Evolutionary conservation across 2,113 vertebrate genomes (phyloP), one percentile per base, ranked within the genome.

Genomic region (Mesembrinibis cayennensis): DNA sequence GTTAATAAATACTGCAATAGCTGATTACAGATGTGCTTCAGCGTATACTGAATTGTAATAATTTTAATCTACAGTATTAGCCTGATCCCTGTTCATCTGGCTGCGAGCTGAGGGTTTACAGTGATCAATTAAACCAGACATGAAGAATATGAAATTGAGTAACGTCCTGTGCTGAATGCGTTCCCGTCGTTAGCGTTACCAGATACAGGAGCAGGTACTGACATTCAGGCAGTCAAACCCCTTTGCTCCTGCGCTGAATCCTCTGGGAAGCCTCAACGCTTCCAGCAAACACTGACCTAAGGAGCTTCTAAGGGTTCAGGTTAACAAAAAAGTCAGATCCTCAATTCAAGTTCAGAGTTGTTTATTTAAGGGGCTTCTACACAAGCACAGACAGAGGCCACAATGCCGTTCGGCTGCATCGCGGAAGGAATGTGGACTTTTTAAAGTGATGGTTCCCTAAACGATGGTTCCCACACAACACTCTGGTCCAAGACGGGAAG

Each of bases 341-440:
- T 65, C 79, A 77, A 79, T 63, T 90, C 82, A 63, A 7, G 7
- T 85, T 93, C 66, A 93, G 90, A 93, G 13, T 71, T 94, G 69
- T 98, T 98, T 98, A 97, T 98, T 98, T 98, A 91, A 97, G 90
- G 95, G 96, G 96, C 95, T 94, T 86, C 80, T 84, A 67, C 82
- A 42, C 36, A 91, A 70, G 53, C 20, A 87, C 66, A 96, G 47
- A 84, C 34, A 2, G 81, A 96, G 49, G 40, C 71, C 22, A 59
- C 50, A 67, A 17, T 2, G 29, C 47, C 82, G 44, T 93, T 95
- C 87, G 73, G 83, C 83, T 52, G 82, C 71, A 82, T 8, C 0
- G 0, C 29, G 65, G 66, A 92, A 89, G 95, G 95, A 97, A 97
- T 77, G 56, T 10, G 36, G 53, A 71, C 47, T 69, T 96, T 85